Evolutionary conservation across 2,797 vertebrate genomes (phyloP), one percentile per base, ranked within the genome.

Genomic region (Acanthis flammea): DNA sequence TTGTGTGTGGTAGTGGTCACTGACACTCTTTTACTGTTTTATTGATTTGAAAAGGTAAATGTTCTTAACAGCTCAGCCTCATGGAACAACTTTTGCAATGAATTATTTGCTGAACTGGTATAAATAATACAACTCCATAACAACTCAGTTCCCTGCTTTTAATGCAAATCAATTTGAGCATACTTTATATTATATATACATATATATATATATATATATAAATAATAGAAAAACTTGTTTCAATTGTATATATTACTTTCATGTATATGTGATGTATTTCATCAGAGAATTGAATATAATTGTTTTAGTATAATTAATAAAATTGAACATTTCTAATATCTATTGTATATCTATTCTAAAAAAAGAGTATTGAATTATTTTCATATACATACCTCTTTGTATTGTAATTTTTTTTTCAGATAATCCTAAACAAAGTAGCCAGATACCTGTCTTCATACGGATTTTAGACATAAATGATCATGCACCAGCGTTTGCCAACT

Each of bases 381-480:
- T 85, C 15, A 74, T 28, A 25, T 19, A 51, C 10, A 23, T 16
- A 30, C n/a, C 2, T 72, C 7, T 31, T 72, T 86, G 4, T 21
- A 50, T 39, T 78, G 28, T 55, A 68, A 90, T 18, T 44, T 89
- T 95, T 96, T 92, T 95, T 98, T 39, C 97, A 99, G 99, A 98
- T 97, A 99, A 99, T 77, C 98, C 98, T 33, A 98, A 98, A 35
- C 99, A 99, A 98, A 99, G 98, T 14, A 99, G 98, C 30, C 98
- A 98, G 80, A 98, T 99, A 90, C 98, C 99, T 5, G 99, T 99
- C 51, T 99, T 99, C 98, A 99, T 99, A 97, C 98, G 98, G 96
- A 99, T 99, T 94, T 94, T 99, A 81, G 99, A 99, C 28, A 99
- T 99, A 93, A 99, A 99, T 37, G 99, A 99, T 95, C 99, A 99